These are phyloP conservation scores for Mastomys natalensis DNA, from an alignment of 2,113 vertebrate genomes.

Conservation along the genomic window DNA sequence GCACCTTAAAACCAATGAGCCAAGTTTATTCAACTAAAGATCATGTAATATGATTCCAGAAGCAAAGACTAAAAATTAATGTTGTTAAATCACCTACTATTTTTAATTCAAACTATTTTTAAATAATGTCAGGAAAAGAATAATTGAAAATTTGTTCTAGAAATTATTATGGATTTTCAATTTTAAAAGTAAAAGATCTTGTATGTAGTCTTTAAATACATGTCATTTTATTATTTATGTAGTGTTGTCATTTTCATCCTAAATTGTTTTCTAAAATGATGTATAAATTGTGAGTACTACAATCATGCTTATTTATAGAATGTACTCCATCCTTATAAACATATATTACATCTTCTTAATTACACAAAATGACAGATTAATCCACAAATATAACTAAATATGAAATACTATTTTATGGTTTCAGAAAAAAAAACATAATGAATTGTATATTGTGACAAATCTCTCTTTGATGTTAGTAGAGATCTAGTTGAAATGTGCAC, in stretches of 20 bases:
- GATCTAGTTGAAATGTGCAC: slow-evolving; percentile 72
- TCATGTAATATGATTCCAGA: not conserved
- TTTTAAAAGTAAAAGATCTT: not conserved
- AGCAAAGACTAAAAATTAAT: not conserved
- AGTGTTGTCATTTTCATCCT: not conserved
- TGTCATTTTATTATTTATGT: slow-evolving; percentile 20
- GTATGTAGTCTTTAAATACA: slow-evolving; percentile 22
- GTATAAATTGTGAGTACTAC: slow-evolving; percentile 48
- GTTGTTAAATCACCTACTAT: not conserved
- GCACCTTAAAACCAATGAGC: not conserved
- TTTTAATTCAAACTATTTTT: not conserved
- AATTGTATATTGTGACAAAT: slow-evolving; percentile 71
- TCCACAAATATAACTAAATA: slow-evolving; percentile 68
- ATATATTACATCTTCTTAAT: slow-evolving; percentile 68
- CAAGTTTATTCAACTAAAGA: not conserved
- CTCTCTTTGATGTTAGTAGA: slow-evolving; percentile 57
- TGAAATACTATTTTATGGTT: slow-evolving; percentile 64
- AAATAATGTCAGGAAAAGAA: not conserved
- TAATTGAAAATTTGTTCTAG: not conserved
- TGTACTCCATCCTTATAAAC: slow-evolving; percentile 61
- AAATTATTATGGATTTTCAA: not conserved
- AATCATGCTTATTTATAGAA: slow-evolving; percentile 66
- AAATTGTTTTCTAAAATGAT: slow-evolving; percentile 71
- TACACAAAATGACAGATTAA: slow-evolving; percentile 64
- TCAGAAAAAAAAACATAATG: slow-evolving; percentile 71